phyloP scores from a whole-genome alignment of 2,888 invertebrate genomes.

The Prionchulus punctatus region DNA sequence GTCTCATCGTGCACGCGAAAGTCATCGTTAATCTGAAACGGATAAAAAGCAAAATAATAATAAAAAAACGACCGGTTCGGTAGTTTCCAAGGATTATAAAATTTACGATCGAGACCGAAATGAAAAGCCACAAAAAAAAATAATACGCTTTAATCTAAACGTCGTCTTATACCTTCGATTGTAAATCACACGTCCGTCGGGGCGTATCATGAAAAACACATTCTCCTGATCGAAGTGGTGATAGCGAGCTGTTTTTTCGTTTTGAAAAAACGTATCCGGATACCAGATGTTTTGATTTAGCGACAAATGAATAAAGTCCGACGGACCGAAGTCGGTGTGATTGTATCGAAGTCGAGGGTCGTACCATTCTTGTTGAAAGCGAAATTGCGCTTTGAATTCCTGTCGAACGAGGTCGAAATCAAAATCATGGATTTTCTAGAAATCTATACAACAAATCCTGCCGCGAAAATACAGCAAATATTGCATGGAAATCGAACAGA shows the following conservation, averaged over 20 bases:
- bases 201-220: neutral
- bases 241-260: conserved; percentile 11
- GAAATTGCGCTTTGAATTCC: conserved; percentile 31
- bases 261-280: conserved; percentile 13
- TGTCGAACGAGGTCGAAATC: too few species aligned
- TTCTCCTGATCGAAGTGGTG: conserved; percentile 10
- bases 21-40: conserved; percentile 23
- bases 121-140: too few species aligned
- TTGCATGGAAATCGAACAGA: too few species aligned
- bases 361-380: conserved; percentile 30
- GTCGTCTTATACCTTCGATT: conserved; percentile 11
- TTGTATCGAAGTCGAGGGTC: conserved; percentile 26
- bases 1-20: conserved; percentile 28
- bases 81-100: too few species aligned
- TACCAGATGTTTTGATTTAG: neutral
- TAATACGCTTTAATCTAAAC: too few species aligned
- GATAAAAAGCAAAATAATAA: too few species aligned
- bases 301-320: neutral
- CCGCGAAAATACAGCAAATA: too few species aligned
- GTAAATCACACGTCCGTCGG: conserved; percentile 9
- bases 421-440: too few species aligned
- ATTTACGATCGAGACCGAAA: too few species aligned
- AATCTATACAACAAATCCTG: too few species aligned
- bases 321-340: conserved; percentile 13
- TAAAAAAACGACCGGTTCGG: too few species aligned